Evolutionary conservation across 2,797 vertebrate species (phyloP).

Genomic region (Distichodus sexfasciatus): DNA sequence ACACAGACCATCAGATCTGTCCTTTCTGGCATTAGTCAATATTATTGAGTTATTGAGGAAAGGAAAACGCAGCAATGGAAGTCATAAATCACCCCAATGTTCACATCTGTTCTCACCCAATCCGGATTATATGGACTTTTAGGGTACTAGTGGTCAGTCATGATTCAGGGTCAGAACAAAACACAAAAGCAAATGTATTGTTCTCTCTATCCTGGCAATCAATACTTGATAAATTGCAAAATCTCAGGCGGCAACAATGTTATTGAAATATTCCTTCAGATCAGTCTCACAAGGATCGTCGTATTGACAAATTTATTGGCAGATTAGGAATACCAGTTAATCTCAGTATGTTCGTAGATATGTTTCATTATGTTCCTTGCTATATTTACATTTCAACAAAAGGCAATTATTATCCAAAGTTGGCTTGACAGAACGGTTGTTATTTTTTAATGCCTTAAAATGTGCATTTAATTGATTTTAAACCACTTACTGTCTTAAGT

Average conservation of each 20-base stretch:
- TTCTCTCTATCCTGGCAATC: slow-evolving; percentile 26
- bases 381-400: too few relatives aligned
- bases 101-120: background rate
- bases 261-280: slow-evolving; percentile 18
- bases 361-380: too few relatives aligned
- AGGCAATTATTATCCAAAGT: too few relatives aligned
- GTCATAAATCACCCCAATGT: slow-evolving; percentile 16
- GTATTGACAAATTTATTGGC: too few relatives aligned
- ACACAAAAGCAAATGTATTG: slow-evolving; percentile 18
- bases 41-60: slow-evolving; percentile 23
- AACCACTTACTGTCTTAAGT: too few relatives aligned
- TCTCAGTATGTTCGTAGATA: too few relatives aligned
- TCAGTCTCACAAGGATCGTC: too few relatives aligned
- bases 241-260: slow-evolving; percentile 3
- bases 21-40: slow-evolving; percentile 21
- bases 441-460: too few relatives aligned
- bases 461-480: too few relatives aligned
- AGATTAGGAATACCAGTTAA: too few relatives aligned
- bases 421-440: too few relatives aligned
- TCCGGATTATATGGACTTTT: slow-evolving; percentile 11
- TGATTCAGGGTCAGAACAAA: slow-evolving; percentile 16
- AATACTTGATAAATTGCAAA: slow-evolving; percentile 28
- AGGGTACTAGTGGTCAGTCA: slow-evolving; percentile 18
- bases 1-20: slow-evolving; percentile 9
- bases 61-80: background rate